Base-by-base conservation (phyloP, 1,140 invertebrate genomes). In the Cherax quadricarinatus region DNA sequence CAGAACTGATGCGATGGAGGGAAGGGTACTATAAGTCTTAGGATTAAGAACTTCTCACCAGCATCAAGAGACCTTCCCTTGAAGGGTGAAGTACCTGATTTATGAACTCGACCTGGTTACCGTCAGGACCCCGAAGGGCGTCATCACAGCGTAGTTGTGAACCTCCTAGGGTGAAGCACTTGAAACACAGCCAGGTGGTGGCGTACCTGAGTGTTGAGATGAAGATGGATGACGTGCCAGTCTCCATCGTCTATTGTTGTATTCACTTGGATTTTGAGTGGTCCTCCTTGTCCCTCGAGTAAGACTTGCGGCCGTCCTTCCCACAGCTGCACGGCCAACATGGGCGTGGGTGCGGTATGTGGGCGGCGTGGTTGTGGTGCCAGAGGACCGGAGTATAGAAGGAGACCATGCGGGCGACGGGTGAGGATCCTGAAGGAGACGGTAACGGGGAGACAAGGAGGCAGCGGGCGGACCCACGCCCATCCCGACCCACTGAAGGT, bases 171-270 rank as follows among this genome's bases (percentile, higher is more conserved):
- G 30, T 41, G 30, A 41, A 41, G 30, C 2, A 41, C 30, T 2
- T 41, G 30, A 41, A 41, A 41, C 30, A 41, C 0, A 41, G 30
- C n/a, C n/a, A n/a, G n/a, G n/a, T 6, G 0, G 6, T 57, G 53
- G 53, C 53, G 5, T 75, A 75, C 70, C 24, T 75, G 70, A 1
- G 70, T 7, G n/a, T 30, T 30, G 97, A 98, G 98, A 94, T 98
- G 98, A 88, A 99, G 96, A 95, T 99, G 98, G 81, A 99, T 95
- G 88, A 98, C 96, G 95, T 99, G 99, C 99, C 99, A 99, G 94
- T 98, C 97, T 3, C 98, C 98, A 95, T 99, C 98, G 94, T 98
- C 97, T 57, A 99, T 95, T 94, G 88, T 97, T 0, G 98, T 97
- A 95, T 98, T 98, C 0, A 99, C 97, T 94, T 97, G 96, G 18